Evolutionary conservation across 1,140 invertebrate genomes (phyloP).

Genomic region (Apis dorsata): DNA sequence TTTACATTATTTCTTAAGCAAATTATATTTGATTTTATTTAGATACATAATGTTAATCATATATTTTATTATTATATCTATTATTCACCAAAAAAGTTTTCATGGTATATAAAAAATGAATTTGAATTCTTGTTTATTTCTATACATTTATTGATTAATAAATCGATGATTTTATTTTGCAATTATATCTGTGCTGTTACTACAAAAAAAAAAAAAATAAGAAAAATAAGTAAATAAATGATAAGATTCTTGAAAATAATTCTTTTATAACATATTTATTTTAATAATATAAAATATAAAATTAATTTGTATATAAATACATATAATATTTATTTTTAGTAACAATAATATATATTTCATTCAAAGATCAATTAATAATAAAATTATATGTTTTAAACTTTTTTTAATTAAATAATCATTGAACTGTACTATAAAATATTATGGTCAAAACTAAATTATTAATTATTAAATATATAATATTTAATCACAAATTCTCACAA

Average conservation of each 20-base stretch:
- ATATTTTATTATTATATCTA: neutral
- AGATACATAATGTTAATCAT: neutral
- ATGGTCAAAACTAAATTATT: neutral
- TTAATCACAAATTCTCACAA: neutral
- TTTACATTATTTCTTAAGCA: neutral
- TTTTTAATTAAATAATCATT: neutral
- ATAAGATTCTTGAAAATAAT: neutral
- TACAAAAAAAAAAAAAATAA: neutral
- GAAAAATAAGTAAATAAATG: neutral
- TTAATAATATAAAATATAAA: neutral
- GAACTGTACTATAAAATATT: neutral
- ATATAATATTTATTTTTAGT: neutral
- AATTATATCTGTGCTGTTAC: neutral
- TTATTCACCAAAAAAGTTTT: neutral
- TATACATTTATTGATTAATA: neutral
- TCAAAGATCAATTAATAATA: neutral
- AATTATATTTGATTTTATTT: conserved; percentile 15
- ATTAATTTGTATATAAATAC: neutral
- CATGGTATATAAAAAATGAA: neutral
- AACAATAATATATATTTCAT: neutral
- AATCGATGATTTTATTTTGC: neutral
- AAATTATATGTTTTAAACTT: neutral
- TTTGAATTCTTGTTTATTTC: neutral
- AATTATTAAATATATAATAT: neutral
- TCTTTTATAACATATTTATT: neutral